Percentiles rank a stretch among this genome's conserved stretches.
These are phyloP conservation scores for Leiothrix lutea DNA, from an alignment of 2,113 vertebrate species.

Conservation along the genomic window DNA sequence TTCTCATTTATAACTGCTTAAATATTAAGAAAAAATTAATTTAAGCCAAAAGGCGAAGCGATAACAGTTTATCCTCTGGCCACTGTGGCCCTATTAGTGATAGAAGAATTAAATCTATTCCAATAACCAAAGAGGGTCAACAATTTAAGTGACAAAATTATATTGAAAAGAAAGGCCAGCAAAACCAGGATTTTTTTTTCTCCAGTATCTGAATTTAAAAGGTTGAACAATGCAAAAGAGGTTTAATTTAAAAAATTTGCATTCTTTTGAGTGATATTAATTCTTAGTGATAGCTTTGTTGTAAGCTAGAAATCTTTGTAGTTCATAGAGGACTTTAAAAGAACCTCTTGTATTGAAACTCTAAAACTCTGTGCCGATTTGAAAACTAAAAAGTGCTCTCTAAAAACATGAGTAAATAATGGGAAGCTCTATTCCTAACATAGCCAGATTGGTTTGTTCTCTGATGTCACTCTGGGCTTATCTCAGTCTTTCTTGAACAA, in stretches of 20 bases:
- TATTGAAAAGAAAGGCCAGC: not conserved
- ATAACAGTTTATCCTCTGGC: not conserved
- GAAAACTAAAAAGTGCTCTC: not conserved
- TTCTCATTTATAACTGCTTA: not conserved
- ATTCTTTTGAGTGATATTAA: not conserved
- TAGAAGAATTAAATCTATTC: not conserved
- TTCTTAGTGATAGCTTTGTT: not conserved
- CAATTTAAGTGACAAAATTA: not conserved
- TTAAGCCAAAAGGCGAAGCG: not conserved
- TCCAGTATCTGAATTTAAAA: not conserved
- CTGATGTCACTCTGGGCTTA: not conserved
- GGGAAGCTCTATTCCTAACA: not conserved
- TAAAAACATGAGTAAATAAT: not conserved
- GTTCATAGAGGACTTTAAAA: not conserved
- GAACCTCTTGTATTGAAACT: not conserved
- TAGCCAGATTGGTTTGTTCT: not conserved
- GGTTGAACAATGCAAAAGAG: not conserved
- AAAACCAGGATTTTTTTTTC: not conserved
- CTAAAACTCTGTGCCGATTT: not conserved
- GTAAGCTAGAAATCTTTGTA: not conserved
- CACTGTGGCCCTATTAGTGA: rapidly evolving
- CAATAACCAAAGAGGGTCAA: not conserved
- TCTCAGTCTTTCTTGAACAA: not conserved
- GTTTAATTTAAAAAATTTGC: not conserved
- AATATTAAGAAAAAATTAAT: not conserved